Base-by-base conservation (phyloP, 2,888 invertebrate species). In the Andrena dorsata region DNA sequence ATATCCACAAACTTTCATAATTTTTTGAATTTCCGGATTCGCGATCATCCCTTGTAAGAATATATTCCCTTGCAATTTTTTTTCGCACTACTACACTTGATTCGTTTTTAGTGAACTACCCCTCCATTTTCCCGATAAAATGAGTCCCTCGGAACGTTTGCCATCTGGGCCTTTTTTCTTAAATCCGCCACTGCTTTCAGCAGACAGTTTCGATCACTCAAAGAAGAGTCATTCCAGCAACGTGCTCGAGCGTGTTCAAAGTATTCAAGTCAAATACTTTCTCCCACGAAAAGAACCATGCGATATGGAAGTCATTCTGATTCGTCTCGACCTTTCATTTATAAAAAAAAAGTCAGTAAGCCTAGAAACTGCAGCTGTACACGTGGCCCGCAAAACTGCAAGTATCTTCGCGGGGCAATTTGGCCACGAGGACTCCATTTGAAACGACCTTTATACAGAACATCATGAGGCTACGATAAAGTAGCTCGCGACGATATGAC, bases 381-480 rank as follows among this genome's bases (percentile, higher is more conserved):
- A 41, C 20, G 28, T 41, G 47, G 20, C n/a, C n/a, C 2, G 30
- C 2, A 51, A 53, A 32, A 6, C 0, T 13, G 10, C 47, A 20
- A 60, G 41, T 26, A 20, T 35, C 13, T 30, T 16, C 28, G 7
- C 4, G 63, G 41, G n/a, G 6, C 26, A 72, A 35, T 30, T 58
- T 5, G 16, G 47, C 10, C n/a, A 7, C n/a, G 13, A 16, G 49
- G 64, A 56, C n/a, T 32, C 16, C 32, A 65, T 53, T 53, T 8
- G 35, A 16, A 41, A 64, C 5, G 32, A 56, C 23, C 30, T 20
- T 26, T 70, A 30, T 35, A n/a, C 13, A 6, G 32, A 76, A 81
- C 53, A 81, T 53, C 49, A 60, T 41, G 71, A 32, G 5, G 60
- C 76, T 61, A 49, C 75, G 85, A 87, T 82, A 86, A 86, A 69